phyloP scores from a whole-genome alignment of 64 coral and sea anemone genomes.

The Stylophora pistillata region DNA sequence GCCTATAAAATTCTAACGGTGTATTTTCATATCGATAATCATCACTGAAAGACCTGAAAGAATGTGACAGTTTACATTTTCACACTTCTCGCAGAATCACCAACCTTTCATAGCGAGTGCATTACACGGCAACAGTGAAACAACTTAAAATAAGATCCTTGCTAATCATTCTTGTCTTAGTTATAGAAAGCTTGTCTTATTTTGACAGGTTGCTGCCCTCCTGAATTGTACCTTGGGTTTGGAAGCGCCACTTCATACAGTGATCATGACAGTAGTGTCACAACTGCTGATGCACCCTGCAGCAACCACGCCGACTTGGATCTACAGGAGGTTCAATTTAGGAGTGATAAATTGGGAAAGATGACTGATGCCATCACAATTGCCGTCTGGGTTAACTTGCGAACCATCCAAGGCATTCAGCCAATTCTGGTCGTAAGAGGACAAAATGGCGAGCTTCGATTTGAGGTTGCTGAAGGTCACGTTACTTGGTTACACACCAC shows the following conservation, averaged over 20 bases:
- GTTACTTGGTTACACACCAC: conserved; percentile 1
- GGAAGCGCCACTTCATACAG: background rate
- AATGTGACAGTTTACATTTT: no score
- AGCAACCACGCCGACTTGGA: background rate
- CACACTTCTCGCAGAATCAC: no score
- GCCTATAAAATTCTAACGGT: no score
- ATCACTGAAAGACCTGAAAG: no score
- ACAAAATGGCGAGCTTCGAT: background rate
- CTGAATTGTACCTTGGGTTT: conserved; percentile 19
- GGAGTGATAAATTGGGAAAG: background rate
- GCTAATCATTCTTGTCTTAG: background rate
- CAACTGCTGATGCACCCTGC: background rate
- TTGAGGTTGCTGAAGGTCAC: conserved; percentile 19
- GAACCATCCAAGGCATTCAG: background rate
- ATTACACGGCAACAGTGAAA: background rate
- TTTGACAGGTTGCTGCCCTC: conserved; percentile 20
- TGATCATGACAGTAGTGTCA: background rate
- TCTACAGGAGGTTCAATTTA: background rate
- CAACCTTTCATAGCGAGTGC: no score
- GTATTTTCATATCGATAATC: no score
- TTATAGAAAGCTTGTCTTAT: background rate
- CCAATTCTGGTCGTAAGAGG: conserved; percentile 17
- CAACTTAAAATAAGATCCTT: background rate
- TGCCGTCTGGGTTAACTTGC: conserved; percentile 29
- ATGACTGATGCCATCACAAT: conserved; percentile 23